These are phyloP conservation scores for Drosophila teissieri DNA, from an alignment of 1,140 invertebrate genomes.

Conservation along the genomic window DNA sequence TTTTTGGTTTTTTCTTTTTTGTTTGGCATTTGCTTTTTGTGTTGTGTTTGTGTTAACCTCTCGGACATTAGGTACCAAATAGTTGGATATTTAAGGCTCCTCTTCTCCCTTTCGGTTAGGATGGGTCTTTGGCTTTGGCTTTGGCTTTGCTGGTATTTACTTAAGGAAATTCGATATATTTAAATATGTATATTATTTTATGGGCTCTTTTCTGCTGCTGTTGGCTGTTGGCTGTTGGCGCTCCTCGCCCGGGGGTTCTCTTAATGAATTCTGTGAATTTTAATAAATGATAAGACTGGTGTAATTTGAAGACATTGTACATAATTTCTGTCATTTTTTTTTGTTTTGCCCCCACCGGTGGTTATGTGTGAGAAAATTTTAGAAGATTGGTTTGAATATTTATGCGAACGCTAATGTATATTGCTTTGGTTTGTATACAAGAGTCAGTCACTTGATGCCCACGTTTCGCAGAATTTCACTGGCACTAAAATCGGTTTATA, in stretches of 20 bases:
- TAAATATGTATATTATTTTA: conserved; percentile 65
- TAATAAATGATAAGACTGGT: conserved; percentile 73
- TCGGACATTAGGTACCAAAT: conserved; percentile 68
- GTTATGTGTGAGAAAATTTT: conserved; percentile 59
- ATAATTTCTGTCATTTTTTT: conserved; percentile 40
- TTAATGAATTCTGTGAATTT: conserved; percentile 76
- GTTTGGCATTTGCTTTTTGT: conserved; percentile 1
- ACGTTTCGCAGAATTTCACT: conserved; percentile 39
- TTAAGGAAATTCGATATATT: conserved; percentile 75
- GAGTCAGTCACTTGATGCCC: conserved; percentile 51
- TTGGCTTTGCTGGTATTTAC: conserved; percentile 47
- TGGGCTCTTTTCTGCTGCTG: conserved; percentile 30
- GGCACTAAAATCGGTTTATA: background rate
- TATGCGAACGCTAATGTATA: conserved; percentile 11
- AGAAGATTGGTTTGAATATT: conserved; percentile 35
- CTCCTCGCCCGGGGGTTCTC: conserved; percentile 35
- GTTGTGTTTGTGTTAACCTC: conserved; percentile 38
- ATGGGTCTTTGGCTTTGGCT: conserved; percentile 24
- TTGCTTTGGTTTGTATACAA: conserved; percentile 1
- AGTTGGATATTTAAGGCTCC: conserved; percentile 48
- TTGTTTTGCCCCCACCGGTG: background rate
- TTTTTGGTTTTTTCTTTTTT: background rate
- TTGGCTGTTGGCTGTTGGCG: conserved; percentile 6
- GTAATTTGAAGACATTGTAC: conserved; percentile 76
- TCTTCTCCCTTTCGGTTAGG: conserved; percentile 1